A percentile compares a stretch with the other conserved stretches of the same genome.
phyloP scores from a whole-genome alignment of 2,888 invertebrate species.

The Antheraea yamamai region DNA sequence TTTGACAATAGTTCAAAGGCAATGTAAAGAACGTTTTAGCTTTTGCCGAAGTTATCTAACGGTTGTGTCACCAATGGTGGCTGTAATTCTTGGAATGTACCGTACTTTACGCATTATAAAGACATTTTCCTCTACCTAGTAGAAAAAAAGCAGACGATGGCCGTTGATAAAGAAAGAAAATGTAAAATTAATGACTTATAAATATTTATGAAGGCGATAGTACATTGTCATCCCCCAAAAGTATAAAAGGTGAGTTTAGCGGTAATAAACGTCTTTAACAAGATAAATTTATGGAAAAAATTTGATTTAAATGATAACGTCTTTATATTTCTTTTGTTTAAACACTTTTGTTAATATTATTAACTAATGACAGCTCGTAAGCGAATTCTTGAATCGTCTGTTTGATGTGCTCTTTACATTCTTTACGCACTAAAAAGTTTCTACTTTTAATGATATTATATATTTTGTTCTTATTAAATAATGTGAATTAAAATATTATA shows the following conservation, averaged over 20 bases:
- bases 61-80: too few species aligned
- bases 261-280: conserved; percentile 6
- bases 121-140: too few species aligned
- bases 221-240: conserved; percentile 10
- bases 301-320: conserved; percentile 8
- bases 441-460: too few species aligned
- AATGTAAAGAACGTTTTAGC: too few species aligned
- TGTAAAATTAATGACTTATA: background rate
- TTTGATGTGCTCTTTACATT: background rate
- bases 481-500: too few species aligned
- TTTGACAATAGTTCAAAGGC: too few species aligned
- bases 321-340: conserved; percentile 11
- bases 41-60: too few species aligned
- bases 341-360: background rate
- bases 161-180: background rate
- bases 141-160: background rate
- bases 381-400: background rate
- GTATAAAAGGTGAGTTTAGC: conserved; percentile 2
- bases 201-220: conserved; percentile 11
- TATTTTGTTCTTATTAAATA: too few species aligned
- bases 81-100: too few species aligned
- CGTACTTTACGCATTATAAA: too few species aligned
- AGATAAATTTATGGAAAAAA: conserved; percentile 10
- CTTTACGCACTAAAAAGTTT: background rate
- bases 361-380: background rate